A percentile compares a stretch with the other conserved stretches of the same genome.
phyloP scores from a whole-genome alignment of 1,140 invertebrate genomes.

The Colletes latitarsis region DNA sequence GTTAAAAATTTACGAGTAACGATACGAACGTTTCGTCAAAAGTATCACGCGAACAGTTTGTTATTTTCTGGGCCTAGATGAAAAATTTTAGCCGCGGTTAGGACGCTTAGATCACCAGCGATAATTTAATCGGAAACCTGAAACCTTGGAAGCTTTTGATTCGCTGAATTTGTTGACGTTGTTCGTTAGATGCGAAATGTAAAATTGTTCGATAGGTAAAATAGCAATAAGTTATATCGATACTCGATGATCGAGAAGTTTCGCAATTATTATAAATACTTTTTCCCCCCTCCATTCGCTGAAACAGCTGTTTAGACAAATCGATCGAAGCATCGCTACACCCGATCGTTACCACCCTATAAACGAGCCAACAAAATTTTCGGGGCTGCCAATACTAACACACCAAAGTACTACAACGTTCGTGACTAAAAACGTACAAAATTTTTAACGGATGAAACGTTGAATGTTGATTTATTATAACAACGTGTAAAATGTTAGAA shows the following conservation, averaged over 20 bases:
- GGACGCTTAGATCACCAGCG: too few species aligned
- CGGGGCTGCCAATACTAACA: slow-evolving; percentile 39
- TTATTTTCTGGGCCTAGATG: too few species aligned
- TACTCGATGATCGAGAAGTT: background rate
- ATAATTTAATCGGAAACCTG: too few species aligned
- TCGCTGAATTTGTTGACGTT: background rate
- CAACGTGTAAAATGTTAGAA: background rate
- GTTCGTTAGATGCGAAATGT: too few species aligned
- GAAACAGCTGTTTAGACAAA: background rate
- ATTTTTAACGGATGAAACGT: background rate
- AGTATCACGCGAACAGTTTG: too few species aligned
- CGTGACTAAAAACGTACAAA: slow-evolving; percentile 30
- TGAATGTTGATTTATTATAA: background rate
- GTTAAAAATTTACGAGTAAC: background rate
- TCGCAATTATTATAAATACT: background rate
- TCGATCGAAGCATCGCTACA: too few species aligned
- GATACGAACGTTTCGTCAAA: too few species aligned
- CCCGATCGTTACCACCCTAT: too few species aligned
- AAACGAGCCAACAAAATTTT: slow-evolving; percentile 36
- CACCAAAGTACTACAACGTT: background rate
- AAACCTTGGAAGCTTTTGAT: background rate
- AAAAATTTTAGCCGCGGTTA: too few species aligned
- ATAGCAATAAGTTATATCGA: slow-evolving; percentile 12
- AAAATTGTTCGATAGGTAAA: background rate
- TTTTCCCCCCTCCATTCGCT: background rate